A percentile compares a stretch with the other conserved stretches of the same genome.
Evolutionary conservation across 2,888 invertebrate genomes (phyloP).

Genomic region (Dynastes grantii): DNA sequence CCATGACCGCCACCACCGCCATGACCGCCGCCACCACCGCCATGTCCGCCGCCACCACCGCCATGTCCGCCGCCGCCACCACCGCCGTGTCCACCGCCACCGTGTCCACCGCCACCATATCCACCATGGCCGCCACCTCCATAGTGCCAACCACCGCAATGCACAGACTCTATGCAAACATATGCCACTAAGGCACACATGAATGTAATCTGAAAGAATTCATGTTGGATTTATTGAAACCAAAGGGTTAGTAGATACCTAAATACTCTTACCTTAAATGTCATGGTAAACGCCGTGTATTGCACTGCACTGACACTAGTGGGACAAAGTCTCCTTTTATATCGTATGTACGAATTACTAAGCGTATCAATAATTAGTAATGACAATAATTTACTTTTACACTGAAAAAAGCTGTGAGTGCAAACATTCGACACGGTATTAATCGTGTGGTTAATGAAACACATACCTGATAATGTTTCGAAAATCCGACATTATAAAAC

Average conservation of each 20-base stretch:
- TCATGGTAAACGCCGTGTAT: constrained; percentile 4
- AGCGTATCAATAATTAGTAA: constrained; percentile 26
- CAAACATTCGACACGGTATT: constrained; percentile 7
- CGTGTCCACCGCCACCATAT: constrained; percentile 1
- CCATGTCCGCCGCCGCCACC: neutral
- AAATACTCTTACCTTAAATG: constrained; percentile 17
- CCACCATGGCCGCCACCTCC: too few species aligned
- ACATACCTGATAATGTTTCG: neutral
- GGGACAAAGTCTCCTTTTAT: constrained; percentile 14
- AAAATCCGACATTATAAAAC: constrained; percentile 2
- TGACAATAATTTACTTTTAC: neutral
- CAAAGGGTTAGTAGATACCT: neutral
- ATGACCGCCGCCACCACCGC: too few species aligned
- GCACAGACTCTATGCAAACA: neutral
- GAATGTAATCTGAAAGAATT: constrained; percentile 7
- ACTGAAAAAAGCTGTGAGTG: neutral
- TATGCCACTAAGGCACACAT: neutral
- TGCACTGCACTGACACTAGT: neutral
- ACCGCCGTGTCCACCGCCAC: constrained; percentile 16
- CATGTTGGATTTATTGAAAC: neutral
- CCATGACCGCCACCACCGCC: too few species aligned
- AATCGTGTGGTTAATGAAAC: neutral
- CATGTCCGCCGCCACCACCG: too few species aligned
- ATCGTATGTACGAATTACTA: constrained; percentile 2
- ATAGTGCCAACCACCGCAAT: neutral